Percentiles rank a stretch among this genome's conserved stretches.
phyloP scores from a whole-genome alignment of 2,888 invertebrate species.

The Pinctada fucata region DNA sequence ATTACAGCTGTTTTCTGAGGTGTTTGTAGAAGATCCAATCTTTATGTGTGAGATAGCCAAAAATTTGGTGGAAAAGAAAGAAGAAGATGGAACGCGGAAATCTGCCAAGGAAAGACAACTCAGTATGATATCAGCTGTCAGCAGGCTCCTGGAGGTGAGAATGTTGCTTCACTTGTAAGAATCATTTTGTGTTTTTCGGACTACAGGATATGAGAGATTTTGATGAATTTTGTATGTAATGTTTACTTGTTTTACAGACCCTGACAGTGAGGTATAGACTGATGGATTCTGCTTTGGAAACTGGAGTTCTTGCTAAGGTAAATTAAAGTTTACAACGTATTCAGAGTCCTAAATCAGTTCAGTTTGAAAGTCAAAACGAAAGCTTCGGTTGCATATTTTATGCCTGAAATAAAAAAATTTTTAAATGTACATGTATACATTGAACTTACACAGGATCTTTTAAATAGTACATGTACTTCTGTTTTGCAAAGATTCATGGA shows the following conservation, averaged over 20 bases:
- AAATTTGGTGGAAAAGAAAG: slow-evolving; percentile 62
- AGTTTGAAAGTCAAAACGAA: no score
- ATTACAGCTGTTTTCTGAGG: slow-evolving; percentile 71
- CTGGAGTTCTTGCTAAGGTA: slow-evolving; percentile 73
- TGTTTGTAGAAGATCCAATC: slow-evolving; percentile 73
- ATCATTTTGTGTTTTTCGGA: no score
- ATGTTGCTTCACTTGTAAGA: background rate
- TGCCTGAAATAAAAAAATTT: no score
- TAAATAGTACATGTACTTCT: no score
- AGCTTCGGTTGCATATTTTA: no score
- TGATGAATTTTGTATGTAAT: no score
- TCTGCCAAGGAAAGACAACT: slow-evolving; percentile 67
- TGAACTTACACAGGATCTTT: no score
- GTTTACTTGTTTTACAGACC: slow-evolving; percentile 52
- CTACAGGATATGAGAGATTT: no score
- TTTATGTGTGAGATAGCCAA: slow-evolving; percentile 71
- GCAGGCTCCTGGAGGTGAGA: slow-evolving; percentile 68
- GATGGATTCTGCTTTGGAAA: slow-evolving; percentile 74
- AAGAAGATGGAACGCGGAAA: slow-evolving; percentile 55
- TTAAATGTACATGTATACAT: no score
- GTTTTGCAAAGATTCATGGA: no score
- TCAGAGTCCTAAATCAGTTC: background rate
- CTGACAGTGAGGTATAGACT: slow-evolving; percentile 70
- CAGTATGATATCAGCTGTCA: slow-evolving; percentile 61
- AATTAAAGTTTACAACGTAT: slow-evolving; percentile 3